phyloP scores from a whole-genome alignment of 1,140 invertebrate genomes.

The Hyposmocoma kahamanoa region DNA sequence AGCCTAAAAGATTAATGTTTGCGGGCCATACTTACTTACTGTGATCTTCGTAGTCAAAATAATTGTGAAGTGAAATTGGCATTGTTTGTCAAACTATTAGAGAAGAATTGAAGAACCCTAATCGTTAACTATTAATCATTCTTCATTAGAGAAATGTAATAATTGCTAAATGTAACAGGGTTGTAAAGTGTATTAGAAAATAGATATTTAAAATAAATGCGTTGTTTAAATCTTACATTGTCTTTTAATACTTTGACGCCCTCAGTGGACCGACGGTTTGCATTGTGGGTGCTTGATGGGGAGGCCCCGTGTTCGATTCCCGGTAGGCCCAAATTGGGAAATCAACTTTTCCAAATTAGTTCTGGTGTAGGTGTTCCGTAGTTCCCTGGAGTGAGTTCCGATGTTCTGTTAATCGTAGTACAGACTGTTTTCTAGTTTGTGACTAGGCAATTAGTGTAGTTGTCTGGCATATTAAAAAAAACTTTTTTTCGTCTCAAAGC shows the following conservation, averaged over 20 bases:
- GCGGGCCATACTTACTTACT: slow-evolving; percentile 3
- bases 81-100: not conserved
- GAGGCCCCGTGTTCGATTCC: too few relatives aligned
- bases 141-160: not conserved
- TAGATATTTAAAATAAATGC: slow-evolving; percentile 50
- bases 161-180: slow-evolving; percentile 30
- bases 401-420: too few relatives aligned
- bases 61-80: not conserved
- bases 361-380: too few relatives aligned
- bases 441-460: not conserved
- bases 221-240: slow-evolving; percentile 20
- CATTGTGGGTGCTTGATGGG: too few relatives aligned
- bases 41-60: slow-evolving; percentile 3
- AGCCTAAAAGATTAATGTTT: not conserved
- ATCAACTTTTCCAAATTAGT: too few relatives aligned
- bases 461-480: too few relatives aligned
- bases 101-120: not conserved
- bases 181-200: slow-evolving; percentile 25
- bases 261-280: too few relatives aligned
- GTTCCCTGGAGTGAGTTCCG: too few relatives aligned
- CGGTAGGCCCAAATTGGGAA: too few relatives aligned
- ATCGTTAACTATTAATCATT: not conserved
- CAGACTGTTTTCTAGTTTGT: not conserved
- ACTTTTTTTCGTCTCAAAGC: too few relatives aligned
- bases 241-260: too few relatives aligned